Evolutionary conservation across 1,140 invertebrate species (phyloP), one percentile per base, ranked within the genome.

Genomic region (Druon quercuslanigerum): DNA sequence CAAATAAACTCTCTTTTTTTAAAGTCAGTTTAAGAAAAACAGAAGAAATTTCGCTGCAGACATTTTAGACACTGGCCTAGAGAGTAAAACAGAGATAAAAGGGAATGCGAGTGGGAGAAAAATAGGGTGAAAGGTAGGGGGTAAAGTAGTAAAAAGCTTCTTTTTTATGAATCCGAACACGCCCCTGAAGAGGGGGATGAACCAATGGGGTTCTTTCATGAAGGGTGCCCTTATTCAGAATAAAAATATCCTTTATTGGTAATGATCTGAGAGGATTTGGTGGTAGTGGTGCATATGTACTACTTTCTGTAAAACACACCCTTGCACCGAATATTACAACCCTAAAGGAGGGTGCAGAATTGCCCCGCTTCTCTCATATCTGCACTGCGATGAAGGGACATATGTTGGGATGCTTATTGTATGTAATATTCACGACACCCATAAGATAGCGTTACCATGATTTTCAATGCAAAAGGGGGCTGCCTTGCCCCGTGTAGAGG

Each of bases 401-500:
- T 66, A 66, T 66, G 60, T n/a, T 66, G 60, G 57, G 57, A 66
- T 66, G 57, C 25, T 66, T 66, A 66, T 66, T 66, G 60, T 66
- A 40, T 66, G 60, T 66, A 66, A 66, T 66, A 66, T 66, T 66
- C 60, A 66, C 33, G 60, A 66, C 60, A 66, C 33, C 33, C 60
- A 66, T 66, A 66, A 66, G 25, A 66, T 66, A 66, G 60, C 60
- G 25, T 66, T 40, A 66, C 60, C 60, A 13, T 66, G 60, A 66
- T 66, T 66, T 66, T 66, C 60, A 66, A 66, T 66, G 60, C 25
- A 40, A 33, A 66, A 66, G 33, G 60, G 57, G 25, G 60, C 25
- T 66, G 60, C 20, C 20, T 25, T 40, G 4, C 19, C 19, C 19
- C 56, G 56, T 57, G 25, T 60, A 66, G 0, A 66, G 60, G 60